Evolutionary conservation across 2,888 invertebrate species (phyloP).

Genomic region (Macrosiphum euphorbiae): DNA sequence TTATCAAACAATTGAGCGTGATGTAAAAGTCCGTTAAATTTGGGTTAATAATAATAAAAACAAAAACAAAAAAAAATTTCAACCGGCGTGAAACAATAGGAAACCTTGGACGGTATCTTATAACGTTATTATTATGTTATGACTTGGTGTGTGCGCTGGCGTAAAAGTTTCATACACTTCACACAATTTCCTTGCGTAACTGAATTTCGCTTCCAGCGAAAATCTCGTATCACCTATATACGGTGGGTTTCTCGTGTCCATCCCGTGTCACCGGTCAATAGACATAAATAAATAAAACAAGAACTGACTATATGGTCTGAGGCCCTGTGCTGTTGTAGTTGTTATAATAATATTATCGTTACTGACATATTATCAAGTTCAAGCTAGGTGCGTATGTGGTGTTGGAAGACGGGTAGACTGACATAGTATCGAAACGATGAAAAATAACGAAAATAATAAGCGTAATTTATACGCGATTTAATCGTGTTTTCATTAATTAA

Average conservation of each 20-base stretch:
- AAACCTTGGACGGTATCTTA: conserved; percentile 50
- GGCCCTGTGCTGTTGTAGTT: no score
- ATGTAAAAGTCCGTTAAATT: conserved; percentile 56
- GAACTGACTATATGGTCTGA: background rate
- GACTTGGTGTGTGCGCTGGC: background rate
- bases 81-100: conserved; percentile 40
- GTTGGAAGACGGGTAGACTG: background rate
- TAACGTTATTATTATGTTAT: background rate
- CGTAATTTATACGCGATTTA: background rate
- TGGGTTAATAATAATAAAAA: conserved; percentile 42
- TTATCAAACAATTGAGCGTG: conserved; percentile 57
- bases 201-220: background rate
- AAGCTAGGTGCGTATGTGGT: background rate
- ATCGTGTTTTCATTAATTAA: background rate
- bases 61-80: background rate
- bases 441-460: background rate
- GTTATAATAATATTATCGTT: no score
- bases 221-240: no score
- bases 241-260: background rate
- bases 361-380: background rate
- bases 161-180: conserved; percentile 19
- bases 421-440: background rate
- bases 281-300: background rate
- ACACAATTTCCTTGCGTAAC: conserved; percentile 40
- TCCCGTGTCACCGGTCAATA: background rate